phyloP scores from a whole-genome alignment of 2,113 vertebrate species.

The Neogobius melanostomus region DNA sequence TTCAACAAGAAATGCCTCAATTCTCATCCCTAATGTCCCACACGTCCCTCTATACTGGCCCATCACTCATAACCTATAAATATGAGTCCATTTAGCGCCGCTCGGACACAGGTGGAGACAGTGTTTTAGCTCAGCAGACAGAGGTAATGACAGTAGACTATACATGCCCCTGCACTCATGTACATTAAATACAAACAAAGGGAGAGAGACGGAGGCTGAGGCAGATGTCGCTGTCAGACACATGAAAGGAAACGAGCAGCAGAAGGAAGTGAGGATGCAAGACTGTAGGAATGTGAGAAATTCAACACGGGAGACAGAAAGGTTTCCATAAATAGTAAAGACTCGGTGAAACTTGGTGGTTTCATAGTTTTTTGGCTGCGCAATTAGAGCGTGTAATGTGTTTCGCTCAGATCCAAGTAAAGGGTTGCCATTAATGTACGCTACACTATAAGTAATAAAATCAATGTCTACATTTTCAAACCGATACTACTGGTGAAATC shows the following conservation, averaged over 20 bases:
- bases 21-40: not conserved
- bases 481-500: too few relatives aligned
- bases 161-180: conserved; percentile 48
- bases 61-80: not conserved
- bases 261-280: conserved; percentile 19
- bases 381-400: too few relatives aligned
- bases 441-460: too few relatives aligned
- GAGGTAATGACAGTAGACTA: conserved; percentile 44
- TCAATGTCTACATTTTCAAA: too few relatives aligned
- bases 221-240: conserved; percentile 11
- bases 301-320: not conserved
- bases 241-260: conserved; percentile 23
- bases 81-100: not conserved
- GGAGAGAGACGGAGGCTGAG: conserved; percentile 8
- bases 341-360: not conserved
- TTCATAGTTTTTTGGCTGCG: too few relatives aligned
- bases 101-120: conserved; percentile 22
- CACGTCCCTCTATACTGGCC: not conserved
- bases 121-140: conserved; percentile 6
- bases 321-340: conserved; percentile 6
- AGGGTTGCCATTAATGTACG: too few relatives aligned
- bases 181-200: conserved; percentile 41
- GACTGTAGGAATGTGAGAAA: conserved; percentile 7
- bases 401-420: too few relatives aligned
- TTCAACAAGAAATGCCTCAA: not conserved